Conservation (phyloP, 2,113 vertebrate genomes). For the Rhodinocichla rosea region DNA sequence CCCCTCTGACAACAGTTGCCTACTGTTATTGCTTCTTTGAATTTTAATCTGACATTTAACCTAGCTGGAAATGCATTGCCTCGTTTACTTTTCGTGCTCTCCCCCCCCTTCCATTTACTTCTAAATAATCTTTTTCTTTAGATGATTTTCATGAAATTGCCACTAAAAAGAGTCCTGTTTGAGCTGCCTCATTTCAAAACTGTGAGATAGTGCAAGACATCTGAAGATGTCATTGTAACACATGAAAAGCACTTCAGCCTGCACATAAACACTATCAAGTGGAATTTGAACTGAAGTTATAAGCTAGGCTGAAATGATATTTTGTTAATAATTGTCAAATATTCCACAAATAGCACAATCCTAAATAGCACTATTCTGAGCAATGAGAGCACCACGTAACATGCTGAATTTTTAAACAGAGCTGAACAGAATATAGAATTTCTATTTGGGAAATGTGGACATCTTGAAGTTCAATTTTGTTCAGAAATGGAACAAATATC, state of each 20-base stretch:
- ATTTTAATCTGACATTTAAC: slow-evolving; percentile 55
- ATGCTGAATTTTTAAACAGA: slow-evolving; percentile 48
- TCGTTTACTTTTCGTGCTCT: slow-evolving; percentile 4
- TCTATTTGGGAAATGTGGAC: slow-evolving; percentile 48
- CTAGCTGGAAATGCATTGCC: slow-evolving; percentile 38
- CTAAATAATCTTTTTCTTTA: slow-evolving; percentile 57
- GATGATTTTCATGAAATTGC: slow-evolving; percentile 60
- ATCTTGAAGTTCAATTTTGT: slow-evolving; percentile 56
- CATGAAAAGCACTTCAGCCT: slow-evolving; percentile 55
- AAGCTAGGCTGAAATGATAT: slow-evolving; percentile 57
- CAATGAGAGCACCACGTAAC: background rate
- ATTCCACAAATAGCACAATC: slow-evolving; percentile 51
- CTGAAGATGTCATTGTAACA: slow-evolving; percentile 57
- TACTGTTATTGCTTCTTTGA: background rate
- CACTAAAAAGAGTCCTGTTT: slow-evolving; percentile 53
- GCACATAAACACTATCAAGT: slow-evolving; percentile 56
- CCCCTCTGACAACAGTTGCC: background rate
- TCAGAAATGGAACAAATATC: slow-evolving; percentile 44
- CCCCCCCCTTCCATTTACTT: slow-evolving; percentile 18
- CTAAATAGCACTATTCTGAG: slow-evolving; percentile 43
- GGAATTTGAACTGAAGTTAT: slow-evolving; percentile 52
- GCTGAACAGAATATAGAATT: slow-evolving; percentile 50
- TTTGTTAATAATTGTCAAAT: slow-evolving; percentile 65
- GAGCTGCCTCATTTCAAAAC: slow-evolving; percentile 50
- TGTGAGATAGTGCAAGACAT: slow-evolving; percentile 48